A percentile compares a stretch with the other conserved stretches of the same genome.
phyloP scores from a whole-genome alignment of 2,888 invertebrate genomes.

The Nomada hirtipes region DNA sequence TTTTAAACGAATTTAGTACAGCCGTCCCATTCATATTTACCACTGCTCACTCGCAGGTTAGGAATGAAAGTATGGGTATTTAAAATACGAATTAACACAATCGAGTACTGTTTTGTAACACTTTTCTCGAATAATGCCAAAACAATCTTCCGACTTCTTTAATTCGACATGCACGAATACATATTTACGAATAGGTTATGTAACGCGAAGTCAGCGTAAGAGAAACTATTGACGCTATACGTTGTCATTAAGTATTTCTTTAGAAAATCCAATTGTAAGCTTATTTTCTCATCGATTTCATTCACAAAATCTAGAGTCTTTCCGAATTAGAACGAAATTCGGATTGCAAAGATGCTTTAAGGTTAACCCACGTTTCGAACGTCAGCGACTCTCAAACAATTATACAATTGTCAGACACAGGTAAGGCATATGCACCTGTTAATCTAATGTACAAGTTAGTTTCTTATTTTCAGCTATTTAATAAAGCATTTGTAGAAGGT shows the following conservation, averaged over 20 bases:
- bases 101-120: neutral
- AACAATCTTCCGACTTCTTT: too few species aligned
- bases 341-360: neutral
- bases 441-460: neutral
- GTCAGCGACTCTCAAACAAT: neutral
- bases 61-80: neutral
- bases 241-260: neutral
- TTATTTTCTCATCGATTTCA: neutral
- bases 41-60: neutral
- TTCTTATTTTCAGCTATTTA: neutral
- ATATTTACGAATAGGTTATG: constrained; percentile 24
- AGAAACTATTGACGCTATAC: neutral
- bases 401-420: too few species aligned
- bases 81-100: neutral
- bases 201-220: neutral
- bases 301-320: neutral
- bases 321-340: neutral
- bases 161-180: too few species aligned
- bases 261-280: neutral
- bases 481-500: neutral
- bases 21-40: constrained; percentile 34
- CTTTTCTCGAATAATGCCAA: too few species aligned
- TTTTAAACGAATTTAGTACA: constrained; percentile 20
- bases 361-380: neutral
- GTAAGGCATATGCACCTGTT: too few species aligned